Conservation (phyloP, 2,888 invertebrate genomes). For the Pterobdella sp. region DNA sequence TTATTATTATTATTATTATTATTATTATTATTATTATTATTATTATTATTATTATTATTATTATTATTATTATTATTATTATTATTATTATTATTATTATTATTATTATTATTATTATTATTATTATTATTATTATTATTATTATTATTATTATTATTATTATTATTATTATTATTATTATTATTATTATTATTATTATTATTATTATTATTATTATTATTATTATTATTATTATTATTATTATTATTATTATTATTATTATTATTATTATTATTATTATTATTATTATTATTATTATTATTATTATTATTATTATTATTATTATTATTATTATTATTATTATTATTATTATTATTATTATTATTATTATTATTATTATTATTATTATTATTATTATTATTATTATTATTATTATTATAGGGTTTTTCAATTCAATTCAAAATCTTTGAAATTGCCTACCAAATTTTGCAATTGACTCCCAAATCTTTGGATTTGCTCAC, state of each 20-base stretch:
- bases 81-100: too few relatives aligned
- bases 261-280: conserved; percentile 29
- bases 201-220: conserved; percentile 30
- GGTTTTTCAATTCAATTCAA: too few relatives aligned
- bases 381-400: conserved; percentile 19
- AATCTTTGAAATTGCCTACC: too few relatives aligned
- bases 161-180: conserved; percentile 31
- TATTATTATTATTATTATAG: conserved; percentile 20
- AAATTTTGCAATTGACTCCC: too few relatives aligned
- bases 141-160: conserved; percentile 26
- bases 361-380: conserved; percentile 24
- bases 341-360: conserved; percentile 30
- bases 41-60: background rate
- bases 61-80: too few relatives aligned
- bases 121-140: too few relatives aligned
- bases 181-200: conserved; percentile 26
- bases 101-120: too few relatives aligned
- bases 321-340: conserved; percentile 31
- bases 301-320: conserved; percentile 30
- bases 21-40: background rate
- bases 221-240: conserved; percentile 30
- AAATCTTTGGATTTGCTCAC: too few relatives aligned
- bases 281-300: conserved; percentile 29
- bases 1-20: background rate
- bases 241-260: conserved; percentile 31